phyloP scores from a whole-genome alignment of 2,888 invertebrate genomes.

The Chorisops tibialis region DNA sequence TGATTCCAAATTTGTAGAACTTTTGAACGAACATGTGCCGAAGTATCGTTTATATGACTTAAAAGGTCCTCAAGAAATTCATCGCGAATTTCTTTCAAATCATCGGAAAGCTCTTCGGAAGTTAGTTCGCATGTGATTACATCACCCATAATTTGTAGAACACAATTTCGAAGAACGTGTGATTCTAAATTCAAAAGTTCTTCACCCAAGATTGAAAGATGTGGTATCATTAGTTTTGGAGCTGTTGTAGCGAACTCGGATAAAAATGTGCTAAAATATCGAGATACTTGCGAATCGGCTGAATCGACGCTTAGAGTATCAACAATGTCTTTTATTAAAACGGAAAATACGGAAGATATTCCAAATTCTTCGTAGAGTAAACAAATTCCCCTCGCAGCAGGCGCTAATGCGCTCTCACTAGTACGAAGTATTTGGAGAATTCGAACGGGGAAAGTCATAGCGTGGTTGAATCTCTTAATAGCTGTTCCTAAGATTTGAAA shows the following conservation, averaged over 20 bases:
- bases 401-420: constrained; percentile 43
- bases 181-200: constrained; percentile 56
- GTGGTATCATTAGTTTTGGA: constrained; percentile 49
- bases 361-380: constrained; percentile 48
- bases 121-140: constrained; percentile 70
- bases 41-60: constrained; percentile 79
- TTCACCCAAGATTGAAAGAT: constrained; percentile 47
- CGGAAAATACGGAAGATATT: constrained; percentile 46
- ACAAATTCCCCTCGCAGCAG: constrained; percentile 47
- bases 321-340: constrained; percentile 48
- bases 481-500: constrained; percentile 77
- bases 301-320: constrained; percentile 45
- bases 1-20: constrained; percentile 78
- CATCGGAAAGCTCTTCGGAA: constrained; percentile 67
- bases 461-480: constrained; percentile 81
- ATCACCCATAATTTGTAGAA: constrained; percentile 78
- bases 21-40: constrained; percentile 83
- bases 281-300: constrained; percentile 44
- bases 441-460: constrained; percentile 70
- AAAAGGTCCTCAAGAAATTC: constrained; percentile 75
- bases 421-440: constrained; percentile 58
- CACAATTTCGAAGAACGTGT: constrained; percentile 71
- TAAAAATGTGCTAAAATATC: constrained; percentile 49
- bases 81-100: constrained; percentile 67
- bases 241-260: constrained; percentile 46